Conservation (phyloP, 37 sponge, comb jelly and placozoan species). For the Oopsacas minuta region DNA sequence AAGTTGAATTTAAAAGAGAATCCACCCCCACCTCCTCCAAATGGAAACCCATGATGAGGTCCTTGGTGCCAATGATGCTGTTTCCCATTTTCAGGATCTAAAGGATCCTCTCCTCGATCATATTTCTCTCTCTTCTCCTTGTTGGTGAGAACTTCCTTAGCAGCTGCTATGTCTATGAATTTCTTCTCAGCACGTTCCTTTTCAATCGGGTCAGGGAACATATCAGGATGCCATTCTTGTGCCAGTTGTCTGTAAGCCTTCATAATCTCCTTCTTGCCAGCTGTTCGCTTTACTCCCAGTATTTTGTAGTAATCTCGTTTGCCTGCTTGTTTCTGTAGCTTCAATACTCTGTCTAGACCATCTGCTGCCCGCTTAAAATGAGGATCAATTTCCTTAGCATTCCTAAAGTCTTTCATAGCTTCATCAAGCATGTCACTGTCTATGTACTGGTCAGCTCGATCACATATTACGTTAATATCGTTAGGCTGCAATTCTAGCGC, state of each 20-base stretch:
- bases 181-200: constrained; percentile 89
- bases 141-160: constrained; percentile 93
- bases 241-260: constrained; percentile 91
- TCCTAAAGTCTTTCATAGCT: constrained; percentile 80
- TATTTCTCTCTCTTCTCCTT: constrained; percentile 78
- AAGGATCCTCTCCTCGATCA: constrained; percentile 95
- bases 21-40: constrained; percentile 42
- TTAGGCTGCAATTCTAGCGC: constrained; percentile 55
- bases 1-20: constrained; percentile 92
- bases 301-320: constrained; percentile 98
- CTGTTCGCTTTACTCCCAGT: constrained; percentile 80
- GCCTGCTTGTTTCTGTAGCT: constrained; percentile 81
- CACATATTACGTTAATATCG: constrained; percentile 70
- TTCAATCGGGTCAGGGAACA: constrained; percentile 53
- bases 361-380: constrained; percentile 49
- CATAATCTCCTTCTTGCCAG: constrained; percentile 64
- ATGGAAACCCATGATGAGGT: constrained; percentile 22
- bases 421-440: constrained; percentile 67
- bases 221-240: constrained; percentile 86
- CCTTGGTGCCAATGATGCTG: constrained; percentile 60
- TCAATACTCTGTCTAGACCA: constrained; percentile 78
- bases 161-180: constrained; percentile 96
- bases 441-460: constrained; percentile 80
- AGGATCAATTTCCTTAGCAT: constrained; percentile 47
- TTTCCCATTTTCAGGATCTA: constrained; percentile 66